A percentile compares a stretch with the other conserved stretches of the same genome.
phyloP scores from a whole-genome alignment of 1,140 invertebrate genomes.

The Gonatopus flavifemur region DNA sequence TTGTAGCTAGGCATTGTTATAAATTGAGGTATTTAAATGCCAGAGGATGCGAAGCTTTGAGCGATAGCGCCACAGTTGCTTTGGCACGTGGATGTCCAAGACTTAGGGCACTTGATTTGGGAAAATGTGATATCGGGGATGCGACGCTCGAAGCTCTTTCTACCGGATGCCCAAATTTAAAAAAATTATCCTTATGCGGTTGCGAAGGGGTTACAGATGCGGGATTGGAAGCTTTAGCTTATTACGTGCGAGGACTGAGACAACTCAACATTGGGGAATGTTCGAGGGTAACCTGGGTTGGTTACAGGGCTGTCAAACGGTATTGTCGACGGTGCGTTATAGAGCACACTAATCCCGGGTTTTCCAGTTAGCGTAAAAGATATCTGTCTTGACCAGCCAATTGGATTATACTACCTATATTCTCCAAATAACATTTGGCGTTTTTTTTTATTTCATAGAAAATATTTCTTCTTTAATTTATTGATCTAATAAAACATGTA shows the following conservation, averaged over 20 bases:
- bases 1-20: slow-evolving; percentile 86
- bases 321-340: slow-evolving; percentile 90
- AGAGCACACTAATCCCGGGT: slow-evolving; percentile 91
- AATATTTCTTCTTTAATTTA: no score
- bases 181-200: slow-evolving; percentile 85
- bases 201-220: slow-evolving; percentile 87
- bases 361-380: no score
- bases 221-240: slow-evolving; percentile 83
- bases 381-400: slow-evolving; percentile 14
- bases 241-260: slow-evolving; percentile 82
- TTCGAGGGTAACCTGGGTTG: slow-evolving; percentile 76
- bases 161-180: slow-evolving; percentile 85
- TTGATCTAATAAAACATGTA: no score
- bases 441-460: no score
- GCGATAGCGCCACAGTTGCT: slow-evolving; percentile 83
- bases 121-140: slow-evolving; percentile 91
- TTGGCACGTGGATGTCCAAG: slow-evolving; percentile 81
- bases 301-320: slow-evolving; percentile 87
- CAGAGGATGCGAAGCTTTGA: slow-evolving; percentile 87
- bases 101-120: slow-evolving; percentile 82
- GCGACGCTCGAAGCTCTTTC: slow-evolving; percentile 80
- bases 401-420: no score
- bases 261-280: slow-evolving; percentile 93
- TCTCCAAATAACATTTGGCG: no score
- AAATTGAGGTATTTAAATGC: slow-evolving; percentile 89